These are phyloP conservation scores for Drosophila baimaii DNA, from an alignment of 1,140 invertebrate genomes.

Conservation along the genomic window DNA sequence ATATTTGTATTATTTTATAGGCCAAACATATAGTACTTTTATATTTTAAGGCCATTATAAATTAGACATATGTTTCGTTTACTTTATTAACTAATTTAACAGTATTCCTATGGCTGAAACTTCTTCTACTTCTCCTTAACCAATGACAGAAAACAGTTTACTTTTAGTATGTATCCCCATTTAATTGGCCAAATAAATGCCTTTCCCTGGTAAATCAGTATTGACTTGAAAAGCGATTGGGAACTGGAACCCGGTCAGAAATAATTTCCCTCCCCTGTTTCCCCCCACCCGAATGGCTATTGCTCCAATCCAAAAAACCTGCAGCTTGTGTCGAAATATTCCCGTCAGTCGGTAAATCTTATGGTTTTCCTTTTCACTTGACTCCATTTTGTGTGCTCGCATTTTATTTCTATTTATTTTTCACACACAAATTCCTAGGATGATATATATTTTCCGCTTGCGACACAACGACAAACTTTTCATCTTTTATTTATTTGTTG, in stretches of 20 bases:
- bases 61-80: no score
- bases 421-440: conserved; percentile 41
- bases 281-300: not conserved
- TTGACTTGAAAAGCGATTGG: conserved; percentile 7
- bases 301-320: conserved; percentile 25
- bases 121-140: not conserved
- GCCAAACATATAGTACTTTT: no score
- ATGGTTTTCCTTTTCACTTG: conserved; percentile 44
- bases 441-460: conserved; percentile 72
- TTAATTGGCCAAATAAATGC: not conserved
- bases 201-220: not conserved
- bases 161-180: not conserved
- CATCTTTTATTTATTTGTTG: conserved; percentile 68
- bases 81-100: not conserved
- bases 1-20: not conserved
- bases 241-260: conserved; percentile 12
- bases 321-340: conserved; percentile 44
- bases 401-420: conserved; percentile 40
- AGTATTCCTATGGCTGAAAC: not conserved
- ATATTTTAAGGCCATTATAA: not conserved
- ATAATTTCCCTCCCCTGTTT: not conserved
- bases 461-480: conserved; percentile 66
- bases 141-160: not conserved
- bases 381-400: conserved; percentile 33
- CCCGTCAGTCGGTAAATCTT: conserved; percentile 34